A percentile compares a stretch with the other conserved stretches of the same genome.
These are phyloP conservation scores for Lepidothrix coronata DNA, from an alignment of 2,113 vertebrate genomes.

Conservation along the genomic window DNA sequence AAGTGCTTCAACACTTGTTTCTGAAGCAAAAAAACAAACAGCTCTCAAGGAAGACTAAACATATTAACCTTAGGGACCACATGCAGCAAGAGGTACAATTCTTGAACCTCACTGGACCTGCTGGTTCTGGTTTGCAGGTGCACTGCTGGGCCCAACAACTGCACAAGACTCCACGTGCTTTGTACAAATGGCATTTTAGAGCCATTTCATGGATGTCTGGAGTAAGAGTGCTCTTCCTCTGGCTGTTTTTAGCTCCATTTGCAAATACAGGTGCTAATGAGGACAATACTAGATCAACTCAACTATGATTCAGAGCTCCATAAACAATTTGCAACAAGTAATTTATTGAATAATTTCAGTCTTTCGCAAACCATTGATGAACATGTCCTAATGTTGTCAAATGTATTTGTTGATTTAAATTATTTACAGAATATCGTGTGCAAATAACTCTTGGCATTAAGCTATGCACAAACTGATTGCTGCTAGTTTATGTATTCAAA, in stretches of 20 bases:
- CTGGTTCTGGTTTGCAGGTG: neutral
- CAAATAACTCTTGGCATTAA: neutral
- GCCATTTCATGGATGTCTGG: neutral
- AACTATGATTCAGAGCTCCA: neutral
- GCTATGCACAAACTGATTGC: neutral
- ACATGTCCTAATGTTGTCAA: neutral
- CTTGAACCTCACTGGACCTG: accelerated
- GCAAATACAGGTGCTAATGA: neutral
- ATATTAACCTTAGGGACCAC: neutral
- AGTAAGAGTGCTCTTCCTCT: neutral
- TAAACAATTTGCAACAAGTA: neutral
- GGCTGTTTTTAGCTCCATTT: neutral
- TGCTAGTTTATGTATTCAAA: neutral
- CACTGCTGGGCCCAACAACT: neutral
- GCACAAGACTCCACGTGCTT: neutral
- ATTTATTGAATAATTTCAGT: slow-evolving; percentile 11
- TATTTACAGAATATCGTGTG: neutral
- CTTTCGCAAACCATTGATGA: neutral
- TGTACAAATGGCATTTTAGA: neutral
- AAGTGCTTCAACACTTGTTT: neutral
- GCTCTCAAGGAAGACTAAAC: neutral
- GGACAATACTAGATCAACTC: neutral
- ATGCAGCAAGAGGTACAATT: neutral
- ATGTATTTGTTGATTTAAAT: slow-evolving; percentile 3
- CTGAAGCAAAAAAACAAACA: neutral